Base-by-base conservation (phyloP, 2,888 invertebrate species). In the Melitaea athalia region DNA sequence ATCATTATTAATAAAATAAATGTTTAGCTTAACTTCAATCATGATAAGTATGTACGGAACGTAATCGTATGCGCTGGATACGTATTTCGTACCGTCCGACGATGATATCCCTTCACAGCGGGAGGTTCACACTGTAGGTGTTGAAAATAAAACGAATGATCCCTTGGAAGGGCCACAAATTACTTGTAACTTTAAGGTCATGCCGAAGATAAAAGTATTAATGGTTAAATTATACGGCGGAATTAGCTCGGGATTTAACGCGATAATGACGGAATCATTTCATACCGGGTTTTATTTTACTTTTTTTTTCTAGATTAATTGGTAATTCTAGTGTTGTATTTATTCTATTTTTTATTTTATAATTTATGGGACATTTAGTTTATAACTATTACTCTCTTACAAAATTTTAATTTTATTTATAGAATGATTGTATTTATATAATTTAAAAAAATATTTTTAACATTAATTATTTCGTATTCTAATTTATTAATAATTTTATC, bases 101-200 rank as follows among this genome's bases (percentile, higher is more conserved):
- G 45, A 3, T 45, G 11, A 2, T 69, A 68, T 64, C 59, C 63
- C 59, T 43, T 53, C 68, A 47, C 88, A 78, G 81, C 86, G 76
- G 88, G 89, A 3, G 77, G 67, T 76, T 83, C 81, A 79, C 84
- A 82, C 86, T 79, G 76, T 68, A 78, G 78, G 84, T 81, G 85
- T 82, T 76, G 81, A 85, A 74, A 73, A 72, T 11, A 85, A 85
- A 86, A 85, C 84, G 69, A 75, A 74, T 74, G 65, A 72, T 59
- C 68, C 24, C 52, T 67, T 59, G 62, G 50, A 68, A 64, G 68
- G 68, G 65, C 69, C 61, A 65, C 61, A 71, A 73, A 70, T 70
- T 72, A 66, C 64, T 70, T 65, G 64, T 68, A 63, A 63, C 66
- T 52, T 42, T 62, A 64, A 64, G 68, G 55, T 68, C 64, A 65